A percentile compares a stretch with the other conserved stretches of the same genome.
These are phyloP conservation scores for Drosophila paulistorum DNA, from an alignment of 1,140 invertebrate genomes.

Conservation along the genomic window DNA sequence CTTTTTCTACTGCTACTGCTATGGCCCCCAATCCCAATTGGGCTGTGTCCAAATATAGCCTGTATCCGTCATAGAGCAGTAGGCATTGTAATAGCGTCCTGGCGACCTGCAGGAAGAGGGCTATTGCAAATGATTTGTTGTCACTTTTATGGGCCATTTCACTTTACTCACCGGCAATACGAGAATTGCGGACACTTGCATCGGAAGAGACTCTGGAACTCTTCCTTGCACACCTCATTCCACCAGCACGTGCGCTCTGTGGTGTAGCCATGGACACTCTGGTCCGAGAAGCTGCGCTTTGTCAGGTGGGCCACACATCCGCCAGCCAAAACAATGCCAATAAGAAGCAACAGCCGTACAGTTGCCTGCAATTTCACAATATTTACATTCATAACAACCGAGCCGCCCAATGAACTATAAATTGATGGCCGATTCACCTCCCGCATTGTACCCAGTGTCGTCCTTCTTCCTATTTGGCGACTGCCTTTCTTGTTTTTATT, in stretches of 20 bases:
- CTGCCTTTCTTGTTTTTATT: slow-evolving; percentile 13
- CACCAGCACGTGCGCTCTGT: slow-evolving; percentile 96
- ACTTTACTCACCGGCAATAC: slow-evolving; percentile 87
- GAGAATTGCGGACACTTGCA: slow-evolving; percentile 94
- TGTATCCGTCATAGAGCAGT: slow-evolving; percentile 94
- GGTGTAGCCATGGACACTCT: slow-evolving; percentile 90
- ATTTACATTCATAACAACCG: slow-evolving; percentile 4
- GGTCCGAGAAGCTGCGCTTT: slow-evolving; percentile 90
- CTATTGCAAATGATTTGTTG: slow-evolving; percentile 1
- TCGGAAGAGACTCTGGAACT: slow-evolving; percentile 93
- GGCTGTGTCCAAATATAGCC: slow-evolving; percentile 95
- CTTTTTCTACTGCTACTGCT: slow-evolving; percentile 29
- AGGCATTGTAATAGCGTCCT: slow-evolving; percentile 94
- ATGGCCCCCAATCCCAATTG: slow-evolving; percentile 85
- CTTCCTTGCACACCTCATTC: slow-evolving; percentile 96
- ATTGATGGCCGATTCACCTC: slow-evolving; percentile 13
- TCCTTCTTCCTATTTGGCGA: slow-evolving; percentile 40
- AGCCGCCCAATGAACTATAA: too few relatives aligned
- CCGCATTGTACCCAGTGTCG: slow-evolving; percentile 26
- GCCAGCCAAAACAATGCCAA: slow-evolving; percentile 63
- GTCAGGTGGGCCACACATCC: slow-evolving; percentile 75
- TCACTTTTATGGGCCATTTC: background rate
- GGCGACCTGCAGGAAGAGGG: slow-evolving; percentile 84
- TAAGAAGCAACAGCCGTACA: slow-evolving; percentile 44
- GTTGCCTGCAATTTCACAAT: slow-evolving; percentile 10